Evolutionary conservation across 2,797 vertebrate species (phyloP).

Genomic region (Catostomus latipinnis): DNA sequence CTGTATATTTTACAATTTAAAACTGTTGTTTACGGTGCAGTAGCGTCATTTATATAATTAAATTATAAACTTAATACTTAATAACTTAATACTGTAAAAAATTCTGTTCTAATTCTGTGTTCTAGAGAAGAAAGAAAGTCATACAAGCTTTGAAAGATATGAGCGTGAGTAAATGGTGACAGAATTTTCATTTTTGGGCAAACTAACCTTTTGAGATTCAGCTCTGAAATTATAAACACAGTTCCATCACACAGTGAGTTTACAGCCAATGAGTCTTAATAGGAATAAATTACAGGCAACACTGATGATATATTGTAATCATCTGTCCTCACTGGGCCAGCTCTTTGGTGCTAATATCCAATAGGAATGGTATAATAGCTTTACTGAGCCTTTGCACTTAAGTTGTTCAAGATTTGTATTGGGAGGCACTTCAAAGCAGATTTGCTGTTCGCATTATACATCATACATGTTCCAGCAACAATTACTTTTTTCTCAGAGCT

Average conservation of each 20-base stretch:
- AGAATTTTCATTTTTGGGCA: no score
- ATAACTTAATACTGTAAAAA: no score
- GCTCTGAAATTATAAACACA: background rate
- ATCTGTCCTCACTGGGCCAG: background rate
- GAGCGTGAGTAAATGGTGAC: no score
- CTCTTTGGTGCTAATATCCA: background rate
- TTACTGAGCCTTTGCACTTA: slow-evolving; percentile 8
- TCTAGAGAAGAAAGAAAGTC: no score
- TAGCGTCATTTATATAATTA: no score
- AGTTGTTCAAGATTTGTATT: slow-evolving; percentile 38
- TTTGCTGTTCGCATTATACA: slow-evolving; percentile 56
- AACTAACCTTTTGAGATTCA: background rate
- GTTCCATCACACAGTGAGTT: background rate
- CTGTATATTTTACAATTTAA: no score
- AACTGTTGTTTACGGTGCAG: no score
- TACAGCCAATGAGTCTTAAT: background rate
- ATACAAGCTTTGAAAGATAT: no score
- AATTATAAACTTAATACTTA: no score
- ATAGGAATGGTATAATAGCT: slow-evolving; percentile 5
- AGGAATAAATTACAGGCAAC: background rate
- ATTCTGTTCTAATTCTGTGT: no score
- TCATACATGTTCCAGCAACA: slow-evolving; percentile 56
- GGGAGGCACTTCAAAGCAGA: slow-evolving; percentile 66
- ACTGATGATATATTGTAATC: background rate
- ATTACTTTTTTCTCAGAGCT: slow-evolving; percentile 57